phyloP scores from a whole-genome alignment of 2,113 vertebrate species.

The Crotalus viridis region DNA sequence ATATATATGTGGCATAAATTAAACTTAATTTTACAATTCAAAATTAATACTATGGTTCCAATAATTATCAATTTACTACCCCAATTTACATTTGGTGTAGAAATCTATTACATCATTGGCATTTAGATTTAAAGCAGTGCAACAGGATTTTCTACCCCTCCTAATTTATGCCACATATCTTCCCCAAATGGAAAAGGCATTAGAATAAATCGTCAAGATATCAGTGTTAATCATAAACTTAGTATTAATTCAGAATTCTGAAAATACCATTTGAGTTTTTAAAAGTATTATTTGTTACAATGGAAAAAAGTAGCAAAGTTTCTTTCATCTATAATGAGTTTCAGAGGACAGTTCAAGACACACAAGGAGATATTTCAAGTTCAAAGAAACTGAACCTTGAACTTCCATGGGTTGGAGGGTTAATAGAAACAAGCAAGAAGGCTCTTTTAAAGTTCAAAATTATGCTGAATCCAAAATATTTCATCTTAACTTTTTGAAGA shows the following conservation, averaged over 20 bases:
- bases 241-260: slow-evolving; percentile 17
- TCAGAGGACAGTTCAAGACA: slow-evolving; percentile 34
- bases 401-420: slow-evolving; percentile 37
- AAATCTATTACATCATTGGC: slow-evolving; percentile 37
- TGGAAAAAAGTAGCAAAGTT: slow-evolving; percentile 30
- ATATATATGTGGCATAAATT: not conserved
- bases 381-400: slow-evolving; percentile 49
- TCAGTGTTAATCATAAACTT: slow-evolving; percentile 44
- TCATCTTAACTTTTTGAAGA: slow-evolving; percentile 19
- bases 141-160: not conserved
- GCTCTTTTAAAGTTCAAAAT: slow-evolving; percentile 6
- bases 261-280: slow-evolving; percentile 46
- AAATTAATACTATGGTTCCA: slow-evolving; percentile 31
- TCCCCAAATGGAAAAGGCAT: slow-evolving; percentile 15
- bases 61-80: not conserved
- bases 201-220: slow-evolving; percentile 45
- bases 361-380: slow-evolving; percentile 27
- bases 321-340: slow-evolving; percentile 54
- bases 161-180: not conserved
- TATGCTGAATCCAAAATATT: slow-evolving; percentile 10
- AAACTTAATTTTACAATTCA: slow-evolving; percentile 43
- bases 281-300: slow-evolving; percentile 18
- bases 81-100: slow-evolving; percentile 1
- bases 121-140: slow-evolving; percentile 6
- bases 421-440: slow-evolving; percentile 37